Evolutionary conservation across 2,113 vertebrate species (phyloP).

Genomic region (Tiliqua scincoides): DNA sequence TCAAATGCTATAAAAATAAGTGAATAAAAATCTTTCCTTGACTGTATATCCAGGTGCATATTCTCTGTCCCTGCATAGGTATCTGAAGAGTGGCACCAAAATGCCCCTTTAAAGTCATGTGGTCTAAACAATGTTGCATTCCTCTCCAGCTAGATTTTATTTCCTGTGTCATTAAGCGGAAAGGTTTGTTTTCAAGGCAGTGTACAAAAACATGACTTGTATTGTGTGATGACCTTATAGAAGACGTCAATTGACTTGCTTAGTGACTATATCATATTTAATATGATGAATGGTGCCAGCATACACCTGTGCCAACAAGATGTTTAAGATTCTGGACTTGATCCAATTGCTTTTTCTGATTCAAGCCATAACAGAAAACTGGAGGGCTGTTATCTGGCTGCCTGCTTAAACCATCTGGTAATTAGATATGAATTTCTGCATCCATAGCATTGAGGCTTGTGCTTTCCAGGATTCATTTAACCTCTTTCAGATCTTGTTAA

Average conservation of each 20-base stretch:
- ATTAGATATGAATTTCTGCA: not conserved
- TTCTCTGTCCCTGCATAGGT: not conserved
- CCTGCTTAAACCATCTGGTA: constrained; percentile 22
- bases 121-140: constrained; percentile 8
- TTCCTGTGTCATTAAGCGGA: constrained; percentile 19
- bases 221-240: constrained; percentile 10
- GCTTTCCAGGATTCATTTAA: constrained; percentile 24
- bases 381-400: not conserved
- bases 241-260: constrained; percentile 9
- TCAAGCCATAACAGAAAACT: constrained; percentile 6
- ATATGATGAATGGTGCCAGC: constrained; percentile 26
- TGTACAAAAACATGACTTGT: constrained; percentile 28
- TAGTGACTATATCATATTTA: constrained; percentile 2
- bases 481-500: not conserved
- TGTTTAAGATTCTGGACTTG: constrained; percentile 38
- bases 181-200: not conserved
- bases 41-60: not conserved
- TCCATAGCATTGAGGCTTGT: not conserved
- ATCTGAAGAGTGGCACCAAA: not conserved
- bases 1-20: constrained; percentile 16
- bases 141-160: constrained; percentile 28
- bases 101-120: not conserved
- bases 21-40: not conserved
- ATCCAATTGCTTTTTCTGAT: not conserved
- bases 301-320: constrained; percentile 17